Conservation (phyloP, 64 coral and sea anemone species). For the Pachyseris speciosa region DNA sequence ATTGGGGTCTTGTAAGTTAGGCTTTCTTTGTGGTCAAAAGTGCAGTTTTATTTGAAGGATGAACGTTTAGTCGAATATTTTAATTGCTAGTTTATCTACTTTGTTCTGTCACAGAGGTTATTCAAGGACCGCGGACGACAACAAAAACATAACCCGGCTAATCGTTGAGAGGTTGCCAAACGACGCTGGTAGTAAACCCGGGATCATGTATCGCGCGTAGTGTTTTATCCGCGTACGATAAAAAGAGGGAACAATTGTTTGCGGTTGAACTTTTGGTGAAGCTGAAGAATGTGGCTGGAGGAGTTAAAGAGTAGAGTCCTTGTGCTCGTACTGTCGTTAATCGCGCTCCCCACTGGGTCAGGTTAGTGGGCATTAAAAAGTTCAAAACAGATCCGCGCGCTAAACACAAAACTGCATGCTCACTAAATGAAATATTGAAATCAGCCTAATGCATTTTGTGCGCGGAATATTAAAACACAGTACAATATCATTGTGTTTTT, state of each 20-base stretch:
- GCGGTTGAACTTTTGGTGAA: conserved; percentile 15
- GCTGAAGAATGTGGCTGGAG: conserved; percentile 1
- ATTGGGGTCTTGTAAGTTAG: neutral
- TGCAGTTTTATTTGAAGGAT: neutral
- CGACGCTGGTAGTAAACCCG: neutral
- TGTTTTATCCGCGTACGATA: neutral
- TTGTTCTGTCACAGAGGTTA: neutral
- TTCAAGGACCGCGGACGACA: neutral
- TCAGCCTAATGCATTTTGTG: neutral
- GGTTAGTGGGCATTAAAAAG: conserved; percentile 27
- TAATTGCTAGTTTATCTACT: neutral
- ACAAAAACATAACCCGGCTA: neutral
- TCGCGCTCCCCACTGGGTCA: conserved; percentile 13
- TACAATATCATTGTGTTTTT: neutral
- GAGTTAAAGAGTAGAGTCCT: neutral
- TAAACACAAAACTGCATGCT: neutral
- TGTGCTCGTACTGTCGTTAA: neutral
- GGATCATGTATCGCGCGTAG: neutral
- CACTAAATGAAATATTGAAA: neutral
- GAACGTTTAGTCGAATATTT: neutral
- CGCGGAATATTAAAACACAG: neutral
- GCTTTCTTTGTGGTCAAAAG: neutral
- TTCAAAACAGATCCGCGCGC: neutral
- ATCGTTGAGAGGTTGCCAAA: neutral
- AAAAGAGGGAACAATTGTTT: conserved; percentile 3